These are phyloP conservation scores for Melanchra persicariae DNA, from an alignment of 2,888 invertebrate genomes.

Conservation along the genomic window DNA sequence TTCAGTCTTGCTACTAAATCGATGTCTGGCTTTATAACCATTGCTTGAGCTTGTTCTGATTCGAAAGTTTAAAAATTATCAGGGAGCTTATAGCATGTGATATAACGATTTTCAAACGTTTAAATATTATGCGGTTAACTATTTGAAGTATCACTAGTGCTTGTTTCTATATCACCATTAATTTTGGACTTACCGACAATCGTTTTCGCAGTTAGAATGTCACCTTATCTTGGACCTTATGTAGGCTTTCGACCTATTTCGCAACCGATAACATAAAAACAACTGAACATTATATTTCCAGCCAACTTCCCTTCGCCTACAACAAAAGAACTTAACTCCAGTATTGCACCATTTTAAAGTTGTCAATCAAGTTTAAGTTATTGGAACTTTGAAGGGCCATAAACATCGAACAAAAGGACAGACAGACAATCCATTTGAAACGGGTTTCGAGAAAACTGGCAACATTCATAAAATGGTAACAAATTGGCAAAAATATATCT, in stretches of 20 bases:
- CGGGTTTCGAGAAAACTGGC: constrained; percentile 38
- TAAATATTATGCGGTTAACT: too few relatives aligned
- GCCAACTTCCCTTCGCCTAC: neutral
- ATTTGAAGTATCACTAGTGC: too few relatives aligned
- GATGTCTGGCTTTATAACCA: too few relatives aligned
- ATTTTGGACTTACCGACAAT: neutral
- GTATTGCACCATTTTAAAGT: constrained; percentile 36
- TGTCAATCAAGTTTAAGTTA: constrained; percentile 48
- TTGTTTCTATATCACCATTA: too few relatives aligned
- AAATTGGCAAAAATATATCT: constrained; percentile 49
- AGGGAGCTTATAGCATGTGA: too few relatives aligned
- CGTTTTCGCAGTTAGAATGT: neutral
- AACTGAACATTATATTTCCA: neutral
- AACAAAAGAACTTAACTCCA: constrained; percentile 28
- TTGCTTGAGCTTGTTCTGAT: neutral
- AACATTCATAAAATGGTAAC: constrained; percentile 49
- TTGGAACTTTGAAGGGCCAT: constrained; percentile 42
- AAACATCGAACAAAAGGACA: constrained; percentile 47
- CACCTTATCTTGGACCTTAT: neutral
- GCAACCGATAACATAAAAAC: neutral
- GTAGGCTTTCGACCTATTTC: neutral
- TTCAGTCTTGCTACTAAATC: neutral
- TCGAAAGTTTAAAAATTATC: neutral
- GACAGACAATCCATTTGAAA: constrained; percentile 39
- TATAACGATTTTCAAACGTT: too few relatives aligned